Evolutionary conservation across 2,888 invertebrate genomes (phyloP).

Genomic region (Tetheella fluctuosa): DNA sequence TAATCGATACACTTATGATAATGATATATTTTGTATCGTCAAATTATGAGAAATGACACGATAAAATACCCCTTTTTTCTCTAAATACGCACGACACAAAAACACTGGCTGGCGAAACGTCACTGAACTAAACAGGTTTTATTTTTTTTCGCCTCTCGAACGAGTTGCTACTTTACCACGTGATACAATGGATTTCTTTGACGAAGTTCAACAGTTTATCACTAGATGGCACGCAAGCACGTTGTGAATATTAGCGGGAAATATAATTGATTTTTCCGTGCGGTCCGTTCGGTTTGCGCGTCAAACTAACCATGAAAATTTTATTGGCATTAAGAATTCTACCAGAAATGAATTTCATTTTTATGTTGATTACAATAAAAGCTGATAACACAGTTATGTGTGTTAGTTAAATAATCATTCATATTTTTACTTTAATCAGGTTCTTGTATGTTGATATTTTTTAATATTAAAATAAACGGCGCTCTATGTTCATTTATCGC

Average conservation of each 20-base stretch:
- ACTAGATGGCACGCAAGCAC: slow-evolving; percentile 57
- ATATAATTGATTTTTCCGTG: slow-evolving; percentile 44
- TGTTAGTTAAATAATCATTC: neutral
- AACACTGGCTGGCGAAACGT: slow-evolving; percentile 66
- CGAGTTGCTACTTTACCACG: slow-evolving; percentile 50
- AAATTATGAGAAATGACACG: slow-evolving; percentile 5
- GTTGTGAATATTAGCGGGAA: slow-evolving; percentile 27
- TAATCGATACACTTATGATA: neutral
- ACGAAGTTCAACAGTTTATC: slow-evolving; percentile 39
- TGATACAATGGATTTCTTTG: slow-evolving; percentile 53
- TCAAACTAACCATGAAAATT: slow-evolving; percentile 64
- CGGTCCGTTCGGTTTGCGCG: slow-evolving; percentile 39
- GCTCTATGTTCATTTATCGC: neutral
- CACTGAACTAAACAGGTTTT: slow-evolving; percentile 76
- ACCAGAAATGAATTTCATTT: slow-evolving; percentile 54
- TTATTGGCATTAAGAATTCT: slow-evolving; percentile 58
- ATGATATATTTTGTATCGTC: neutral
- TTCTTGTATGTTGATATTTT: neutral
- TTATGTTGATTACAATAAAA: slow-evolving; percentile 63
- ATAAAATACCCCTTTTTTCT: slow-evolving; percentile 8
- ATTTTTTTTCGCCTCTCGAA: slow-evolving; percentile 57
- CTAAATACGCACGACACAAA: slow-evolving; percentile 65
- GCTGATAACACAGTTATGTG: slow-evolving; percentile 18
- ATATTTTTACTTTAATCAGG: slow-evolving; percentile 1
- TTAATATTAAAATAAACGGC: neutral